Evolutionary conservation across 2,888 invertebrate species (phyloP).

Genomic region (Caenorhabditis imperialis): DNA sequence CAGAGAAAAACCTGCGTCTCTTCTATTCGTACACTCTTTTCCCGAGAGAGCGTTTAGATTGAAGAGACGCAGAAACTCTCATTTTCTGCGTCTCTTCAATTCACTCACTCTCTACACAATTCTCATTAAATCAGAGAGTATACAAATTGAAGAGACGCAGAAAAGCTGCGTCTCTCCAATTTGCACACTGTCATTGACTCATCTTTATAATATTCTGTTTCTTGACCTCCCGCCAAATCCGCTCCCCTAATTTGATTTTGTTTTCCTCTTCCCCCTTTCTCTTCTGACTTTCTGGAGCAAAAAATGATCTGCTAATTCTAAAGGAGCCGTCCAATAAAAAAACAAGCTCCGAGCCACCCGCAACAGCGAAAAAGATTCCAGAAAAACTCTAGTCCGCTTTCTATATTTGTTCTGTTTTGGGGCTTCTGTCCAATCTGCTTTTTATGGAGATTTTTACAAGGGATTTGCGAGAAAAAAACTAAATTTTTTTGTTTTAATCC

Average conservation of each 20-base stretch:
- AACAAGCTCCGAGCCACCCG: background rate
- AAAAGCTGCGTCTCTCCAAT: too few relatives aligned
- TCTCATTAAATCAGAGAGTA: too few relatives aligned
- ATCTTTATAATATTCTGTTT: background rate
- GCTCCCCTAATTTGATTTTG: background rate
- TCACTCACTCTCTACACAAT: too few relatives aligned
- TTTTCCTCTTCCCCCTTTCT: background rate
- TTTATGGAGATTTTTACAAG: background rate
- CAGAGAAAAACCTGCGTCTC: too few relatives aligned
- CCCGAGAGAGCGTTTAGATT: too few relatives aligned
- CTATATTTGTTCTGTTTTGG: background rate
- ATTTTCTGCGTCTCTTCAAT: too few relatives aligned
- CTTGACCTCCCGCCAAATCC: background rate
- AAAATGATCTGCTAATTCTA: background rate
- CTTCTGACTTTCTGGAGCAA: conserved; percentile 1
- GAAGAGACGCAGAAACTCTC: too few relatives aligned
- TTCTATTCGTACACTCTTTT: too few relatives aligned
- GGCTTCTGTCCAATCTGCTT: conserved; percentile 1
- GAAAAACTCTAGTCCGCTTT: background rate
- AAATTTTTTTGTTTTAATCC: too few relatives aligned
- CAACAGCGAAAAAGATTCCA: background rate
- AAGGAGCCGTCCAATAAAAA: background rate
- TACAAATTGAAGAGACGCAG: too few relatives aligned
- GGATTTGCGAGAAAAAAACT: conserved; percentile 3
- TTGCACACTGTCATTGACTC: background rate